Evolutionary conservation across 2,113 vertebrate genomes (phyloP).

Genomic region (Chaenocephalus aceratus): DNA sequence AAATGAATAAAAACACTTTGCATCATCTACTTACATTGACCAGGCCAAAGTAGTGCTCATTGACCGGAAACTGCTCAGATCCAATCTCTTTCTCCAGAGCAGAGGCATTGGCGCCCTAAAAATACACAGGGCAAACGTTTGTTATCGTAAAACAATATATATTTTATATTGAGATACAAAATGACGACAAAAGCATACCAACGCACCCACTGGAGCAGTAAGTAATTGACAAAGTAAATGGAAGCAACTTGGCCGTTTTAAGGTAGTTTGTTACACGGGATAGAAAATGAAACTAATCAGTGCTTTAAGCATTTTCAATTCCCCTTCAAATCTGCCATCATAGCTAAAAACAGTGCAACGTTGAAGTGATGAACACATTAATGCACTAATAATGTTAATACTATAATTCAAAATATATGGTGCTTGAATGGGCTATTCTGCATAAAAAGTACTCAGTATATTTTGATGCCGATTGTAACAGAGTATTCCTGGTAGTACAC

Average conservation of each 20-base stretch:
- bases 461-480: too few relatives aligned
- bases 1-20: neutral
- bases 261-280: conserved; percentile 16
- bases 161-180: neutral
- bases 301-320: too few relatives aligned
- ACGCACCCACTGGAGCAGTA: neutral
- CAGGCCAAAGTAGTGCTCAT: conserved; percentile 99
- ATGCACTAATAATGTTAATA: too few relatives aligned
- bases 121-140: conserved; percentile 9
- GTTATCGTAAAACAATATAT: neutral
- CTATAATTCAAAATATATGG: too few relatives aligned
- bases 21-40: conserved; percentile 91
- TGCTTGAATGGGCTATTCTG: too few relatives aligned
- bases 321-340: too few relatives aligned
- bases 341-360: too few relatives aligned
- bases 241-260: conserved; percentile 4
- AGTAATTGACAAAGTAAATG: too few relatives aligned
- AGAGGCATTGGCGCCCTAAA: conserved; percentile 99
- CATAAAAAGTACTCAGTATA: too few relatives aligned
- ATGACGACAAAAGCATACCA: too few relatives aligned
- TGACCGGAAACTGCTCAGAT: conserved; percentile 99
- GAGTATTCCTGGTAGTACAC: too few relatives aligned
- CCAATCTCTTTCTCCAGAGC: conserved; percentile 99
- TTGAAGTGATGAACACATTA: too few relatives aligned
- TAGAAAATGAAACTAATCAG: conserved; percentile 1